Conservation (phyloP, 1,140 invertebrate genomes). For the Diuraphis noxia region DNA sequence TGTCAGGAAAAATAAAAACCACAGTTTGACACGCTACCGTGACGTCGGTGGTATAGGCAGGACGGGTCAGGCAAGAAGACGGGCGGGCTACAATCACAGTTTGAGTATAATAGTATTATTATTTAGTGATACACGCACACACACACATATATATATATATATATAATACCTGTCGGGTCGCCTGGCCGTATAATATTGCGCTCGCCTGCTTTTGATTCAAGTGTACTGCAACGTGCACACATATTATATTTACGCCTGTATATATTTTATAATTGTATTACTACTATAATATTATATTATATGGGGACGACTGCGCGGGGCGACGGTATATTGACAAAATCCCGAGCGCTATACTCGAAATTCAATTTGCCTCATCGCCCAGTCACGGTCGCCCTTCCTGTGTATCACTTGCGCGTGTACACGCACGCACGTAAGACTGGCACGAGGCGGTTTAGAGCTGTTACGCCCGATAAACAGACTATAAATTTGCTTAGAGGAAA, state of each 20-base stretch:
- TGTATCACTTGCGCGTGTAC: not conserved
- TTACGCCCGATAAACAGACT: conserved; percentile 15
- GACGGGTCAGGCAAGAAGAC: not conserved
- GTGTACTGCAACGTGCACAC: not conserved
- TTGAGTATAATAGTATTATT: conserved; percentile 6
- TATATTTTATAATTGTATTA: not conserved
- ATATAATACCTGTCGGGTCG: not conserved
- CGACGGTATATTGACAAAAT: not conserved
- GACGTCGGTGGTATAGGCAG: not conserved
- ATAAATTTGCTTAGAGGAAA: not conserved
- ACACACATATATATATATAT: not conserved
- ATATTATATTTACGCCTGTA: not conserved
- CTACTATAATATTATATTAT: not conserved
- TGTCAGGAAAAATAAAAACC: not conserved
- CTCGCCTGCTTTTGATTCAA: not conserved
- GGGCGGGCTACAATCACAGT: not conserved
- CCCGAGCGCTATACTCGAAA: not conserved
- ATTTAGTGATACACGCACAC: not conserved
- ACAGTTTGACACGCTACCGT: not conserved
- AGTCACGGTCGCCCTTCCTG: not conserved
- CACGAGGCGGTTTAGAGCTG: not conserved
- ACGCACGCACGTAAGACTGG: not conserved
- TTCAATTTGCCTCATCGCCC: not conserved
- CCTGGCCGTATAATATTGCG: not conserved
- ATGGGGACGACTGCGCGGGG: not conserved